These are phyloP conservation scores for Vanessa cardui DNA, from an alignment of 2,888 invertebrate genomes.

Conservation along the genomic window DNA sequence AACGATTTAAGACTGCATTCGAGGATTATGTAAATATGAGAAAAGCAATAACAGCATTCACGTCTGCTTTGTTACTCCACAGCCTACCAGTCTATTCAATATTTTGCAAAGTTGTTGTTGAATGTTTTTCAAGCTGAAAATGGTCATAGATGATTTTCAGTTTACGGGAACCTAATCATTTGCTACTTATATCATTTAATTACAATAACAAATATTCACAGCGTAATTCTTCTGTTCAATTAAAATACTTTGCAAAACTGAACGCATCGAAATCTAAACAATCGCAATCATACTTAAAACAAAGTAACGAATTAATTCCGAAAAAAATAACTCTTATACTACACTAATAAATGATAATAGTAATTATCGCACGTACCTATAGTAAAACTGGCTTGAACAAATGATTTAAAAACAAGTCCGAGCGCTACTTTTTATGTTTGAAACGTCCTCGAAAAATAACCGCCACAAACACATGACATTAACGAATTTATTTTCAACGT, in stretches of 20 bases:
- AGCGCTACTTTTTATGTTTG: conserved; percentile 64
- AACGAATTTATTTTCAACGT: conserved; percentile 57
- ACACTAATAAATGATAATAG: background rate
- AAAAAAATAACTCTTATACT: background rate
- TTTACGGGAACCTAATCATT: background rate
- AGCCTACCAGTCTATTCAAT: conserved; percentile 45
- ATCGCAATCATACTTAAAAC: background rate
- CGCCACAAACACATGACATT: conserved; percentile 61
- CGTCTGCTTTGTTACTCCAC: conserved; percentile 44
- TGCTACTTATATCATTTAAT: background rate
- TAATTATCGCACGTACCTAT: conserved; percentile 10
- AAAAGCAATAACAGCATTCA: conserved; percentile 40
- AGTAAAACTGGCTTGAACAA: conserved; percentile 32
- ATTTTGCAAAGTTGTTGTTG: conserved; percentile 50
- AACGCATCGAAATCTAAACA: background rate
- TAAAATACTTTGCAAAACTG: too few species aligned
- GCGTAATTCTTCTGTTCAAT: background rate
- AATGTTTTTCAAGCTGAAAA: background rate
- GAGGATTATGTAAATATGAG: conserved; percentile 28
- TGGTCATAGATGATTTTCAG: background rate
- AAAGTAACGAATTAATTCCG: background rate
- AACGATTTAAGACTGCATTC: background rate
- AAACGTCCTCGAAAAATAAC: conserved; percentile 77
- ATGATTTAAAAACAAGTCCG: conserved; percentile 61
- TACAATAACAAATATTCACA: background rate